Percentiles rank a stretch among this genome's conserved stretches.
phyloP scores from a whole-genome alignment of 2,888 invertebrate species.

The Drosophila anceps region DNA sequence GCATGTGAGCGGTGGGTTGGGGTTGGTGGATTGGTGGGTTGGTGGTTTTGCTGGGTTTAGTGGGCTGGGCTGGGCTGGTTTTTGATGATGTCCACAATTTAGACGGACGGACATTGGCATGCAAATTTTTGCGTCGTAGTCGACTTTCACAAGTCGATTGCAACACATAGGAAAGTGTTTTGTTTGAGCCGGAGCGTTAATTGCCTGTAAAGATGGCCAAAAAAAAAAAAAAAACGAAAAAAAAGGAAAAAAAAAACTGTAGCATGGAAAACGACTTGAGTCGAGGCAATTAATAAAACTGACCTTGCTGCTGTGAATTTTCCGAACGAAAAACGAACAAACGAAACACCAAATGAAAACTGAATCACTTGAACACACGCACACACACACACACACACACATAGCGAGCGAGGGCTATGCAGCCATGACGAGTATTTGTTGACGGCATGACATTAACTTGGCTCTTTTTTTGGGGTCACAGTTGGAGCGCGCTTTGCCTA shows the following conservation, averaged over 20 bases:
- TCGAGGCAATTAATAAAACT: constrained; percentile 73
- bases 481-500: constrained; percentile 49
- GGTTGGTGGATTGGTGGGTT: constrained; percentile 17
- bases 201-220: constrained; percentile 78
- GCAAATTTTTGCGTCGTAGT: constrained; percentile 61
- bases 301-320: constrained; percentile 72
- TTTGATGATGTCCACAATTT: constrained; percentile 29
- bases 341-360: constrained; percentile 40
- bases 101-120: constrained; percentile 48
- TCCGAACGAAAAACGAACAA: constrained; percentile 47
- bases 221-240: constrained; percentile 9
- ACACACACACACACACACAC: neutral
- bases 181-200: constrained; percentile 59
- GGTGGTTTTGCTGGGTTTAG: constrained; percentile 28
- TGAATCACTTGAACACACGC: constrained; percentile 41
- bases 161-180: constrained; percentile 78
- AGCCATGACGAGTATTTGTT: constrained; percentile 79
- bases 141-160: constrained; percentile 75
- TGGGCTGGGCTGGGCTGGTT: constrained; percentile 19
- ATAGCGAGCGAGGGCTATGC: constrained; percentile 57
- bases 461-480: constrained; percentile 73
- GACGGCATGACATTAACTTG: constrained; percentile 77
- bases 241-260: constrained; percentile 28
- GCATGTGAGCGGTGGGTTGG: constrained; percentile 48
- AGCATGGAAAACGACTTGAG: constrained; percentile 47